Percentiles rank a stretch among this genome's conserved stretches.
Conservation (phyloP, 2,888 invertebrate genomes). For the Odontocolon sp. region DNA sequence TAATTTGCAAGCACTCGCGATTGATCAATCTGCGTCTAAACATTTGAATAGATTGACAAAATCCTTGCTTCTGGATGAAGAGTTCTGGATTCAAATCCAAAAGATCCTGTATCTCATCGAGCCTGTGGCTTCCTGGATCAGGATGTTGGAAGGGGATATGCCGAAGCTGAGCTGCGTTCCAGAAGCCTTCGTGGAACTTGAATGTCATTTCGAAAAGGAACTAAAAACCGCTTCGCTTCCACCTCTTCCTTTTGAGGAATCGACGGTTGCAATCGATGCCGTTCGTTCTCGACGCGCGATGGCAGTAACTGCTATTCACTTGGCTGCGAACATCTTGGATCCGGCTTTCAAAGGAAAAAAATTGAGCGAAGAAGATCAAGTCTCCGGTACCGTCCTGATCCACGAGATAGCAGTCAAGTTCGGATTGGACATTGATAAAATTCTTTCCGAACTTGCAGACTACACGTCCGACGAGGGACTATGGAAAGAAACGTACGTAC, state of each 20-base stretch:
- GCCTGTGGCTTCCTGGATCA: conserved; percentile 13
- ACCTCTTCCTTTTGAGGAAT: too few species aligned
- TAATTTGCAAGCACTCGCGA: conserved; percentile 34
- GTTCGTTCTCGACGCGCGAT: not conserved
- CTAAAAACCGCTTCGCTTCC: too few species aligned
- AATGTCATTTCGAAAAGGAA: too few species aligned
- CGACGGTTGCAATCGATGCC: not conserved
- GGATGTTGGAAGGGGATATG: conserved; percentile 1
- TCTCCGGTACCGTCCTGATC: too few species aligned
- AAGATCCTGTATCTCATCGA: conserved; percentile 23
- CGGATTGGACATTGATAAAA: not conserved
- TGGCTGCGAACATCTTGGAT: not conserved
- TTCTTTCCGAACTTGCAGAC: not conserved
- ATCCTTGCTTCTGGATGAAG: conserved; percentile 23
- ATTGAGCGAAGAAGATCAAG: too few species aligned
- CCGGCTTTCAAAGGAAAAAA: not conserved
- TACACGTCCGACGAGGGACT: not conserved
- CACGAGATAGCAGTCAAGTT: too few species aligned
- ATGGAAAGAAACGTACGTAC: not conserved
- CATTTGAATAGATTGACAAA: conserved; percentile 23
- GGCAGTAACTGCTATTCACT: not conserved
- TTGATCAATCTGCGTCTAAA: not conserved
- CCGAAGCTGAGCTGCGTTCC: conserved; percentile 1
- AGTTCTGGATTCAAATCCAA: conserved; percentile 22
- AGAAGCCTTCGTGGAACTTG: too few species aligned